These are phyloP conservation scores for Drosophila pachea DNA, from an alignment of 1,140 invertebrate species.

Conservation along the genomic window DNA sequence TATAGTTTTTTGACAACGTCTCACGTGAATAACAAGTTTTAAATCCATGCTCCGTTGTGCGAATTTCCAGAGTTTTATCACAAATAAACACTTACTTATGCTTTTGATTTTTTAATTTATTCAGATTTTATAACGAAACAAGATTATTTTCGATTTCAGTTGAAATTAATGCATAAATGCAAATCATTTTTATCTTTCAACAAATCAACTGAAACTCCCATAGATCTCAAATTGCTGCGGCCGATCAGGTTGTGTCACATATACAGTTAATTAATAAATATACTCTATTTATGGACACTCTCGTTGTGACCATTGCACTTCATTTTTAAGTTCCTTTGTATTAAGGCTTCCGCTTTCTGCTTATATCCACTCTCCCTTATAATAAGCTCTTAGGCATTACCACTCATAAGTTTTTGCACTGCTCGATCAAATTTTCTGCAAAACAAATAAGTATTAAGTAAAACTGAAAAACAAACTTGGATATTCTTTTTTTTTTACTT, in stretches of 20 bases:
- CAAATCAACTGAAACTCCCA: neutral
- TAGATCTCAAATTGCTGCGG: too few species aligned
- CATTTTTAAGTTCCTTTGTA: neutral
- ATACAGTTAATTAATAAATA: neutral
- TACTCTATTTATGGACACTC: too few species aligned
- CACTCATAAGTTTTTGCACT: conserved; percentile 83
- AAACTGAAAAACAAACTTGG: too few species aligned
- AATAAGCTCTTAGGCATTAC: conserved; percentile 53
- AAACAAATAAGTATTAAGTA: too few species aligned
- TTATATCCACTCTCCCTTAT: neutral
- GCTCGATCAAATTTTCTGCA: conserved; percentile 83
- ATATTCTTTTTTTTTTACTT: conserved; percentile 81
- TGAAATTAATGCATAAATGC: neutral
- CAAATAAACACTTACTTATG: neutral
- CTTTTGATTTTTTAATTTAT: neutral
- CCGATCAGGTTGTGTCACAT: neutral
- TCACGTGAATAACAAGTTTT: conserved; percentile 25
- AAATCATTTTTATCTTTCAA: neutral
- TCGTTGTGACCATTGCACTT: too few species aligned
- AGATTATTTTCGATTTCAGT: neutral
- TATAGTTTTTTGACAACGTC: neutral
- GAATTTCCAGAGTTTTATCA: conserved; percentile 3
- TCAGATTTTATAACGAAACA: neutral
- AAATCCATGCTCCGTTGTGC: neutral
- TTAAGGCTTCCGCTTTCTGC: neutral